Conservation (phyloP, 2,113 vertebrate genomes). For the Aplodontia rufa region DNA sequence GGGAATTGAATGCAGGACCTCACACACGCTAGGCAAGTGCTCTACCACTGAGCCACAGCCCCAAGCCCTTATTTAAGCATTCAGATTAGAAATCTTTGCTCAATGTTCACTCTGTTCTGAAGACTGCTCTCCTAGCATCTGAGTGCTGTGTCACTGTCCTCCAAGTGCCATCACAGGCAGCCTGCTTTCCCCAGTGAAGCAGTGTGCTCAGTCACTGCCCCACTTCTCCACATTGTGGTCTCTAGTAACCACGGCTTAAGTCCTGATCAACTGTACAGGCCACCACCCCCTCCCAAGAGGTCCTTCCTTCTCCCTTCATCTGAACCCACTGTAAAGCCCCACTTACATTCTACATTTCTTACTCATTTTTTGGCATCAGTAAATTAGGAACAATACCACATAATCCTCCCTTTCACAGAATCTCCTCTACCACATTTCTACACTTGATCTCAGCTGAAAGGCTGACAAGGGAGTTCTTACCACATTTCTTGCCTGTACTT, state of each 20-base stretch:
- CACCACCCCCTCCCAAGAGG: background rate
- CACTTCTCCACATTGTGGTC: background rate
- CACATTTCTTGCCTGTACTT: background rate
- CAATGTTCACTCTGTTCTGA: background rate
- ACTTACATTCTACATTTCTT: background rate
- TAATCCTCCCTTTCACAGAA: background rate
- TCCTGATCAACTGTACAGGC: background rate
- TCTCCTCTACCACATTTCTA: background rate
- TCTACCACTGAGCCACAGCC: too few species aligned
- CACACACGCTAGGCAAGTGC: too few species aligned
- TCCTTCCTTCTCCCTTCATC: background rate
- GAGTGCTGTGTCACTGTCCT: background rate
- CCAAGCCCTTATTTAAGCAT: background rate
- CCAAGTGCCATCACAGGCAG: background rate
- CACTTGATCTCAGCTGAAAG: background rate
- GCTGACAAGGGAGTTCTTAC: too few species aligned
- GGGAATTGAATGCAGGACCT: too few species aligned
- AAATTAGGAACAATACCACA: background rate
- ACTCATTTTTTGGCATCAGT: too few species aligned
- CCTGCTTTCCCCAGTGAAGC: background rate
- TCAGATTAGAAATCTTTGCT: background rate
- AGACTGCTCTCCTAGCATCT: background rate
- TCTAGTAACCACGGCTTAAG: background rate
- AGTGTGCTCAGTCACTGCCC: background rate
- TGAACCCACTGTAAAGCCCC: background rate